phyloP scores from a whole-genome alignment of 1,140 invertebrate genomes.

The Coelopa frigida region DNA sequence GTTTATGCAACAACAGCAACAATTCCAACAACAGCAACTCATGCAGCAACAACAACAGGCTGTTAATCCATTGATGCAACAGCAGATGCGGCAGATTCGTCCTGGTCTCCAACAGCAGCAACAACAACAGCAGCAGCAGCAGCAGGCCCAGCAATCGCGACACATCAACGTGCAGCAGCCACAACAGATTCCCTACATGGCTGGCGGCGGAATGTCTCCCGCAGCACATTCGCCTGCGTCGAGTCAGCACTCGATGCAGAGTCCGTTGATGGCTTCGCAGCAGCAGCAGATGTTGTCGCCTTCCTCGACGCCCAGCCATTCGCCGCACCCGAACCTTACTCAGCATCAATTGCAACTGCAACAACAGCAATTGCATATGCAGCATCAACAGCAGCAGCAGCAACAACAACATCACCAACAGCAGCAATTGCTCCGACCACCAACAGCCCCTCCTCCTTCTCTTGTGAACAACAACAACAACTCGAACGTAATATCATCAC shows the following conservation, averaged over 20 bases:
- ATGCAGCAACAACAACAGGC: slow-evolving; percentile 16
- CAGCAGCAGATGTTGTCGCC: slow-evolving; percentile 37
- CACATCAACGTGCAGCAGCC: slow-evolving; percentile 43
- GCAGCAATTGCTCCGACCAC: slow-evolving; percentile 34
- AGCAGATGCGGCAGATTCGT: slow-evolving; percentile 15
- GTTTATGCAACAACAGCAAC: slow-evolving; percentile 28
- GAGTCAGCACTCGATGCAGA: slow-evolving; percentile 42
- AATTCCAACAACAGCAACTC: slow-evolving; percentile 22
- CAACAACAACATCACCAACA: slow-evolving; percentile 20
- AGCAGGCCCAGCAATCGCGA: slow-evolving; percentile 22
- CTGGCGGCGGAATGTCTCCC: slow-evolving; percentile 33
- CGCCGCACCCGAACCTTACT: slow-evolving; percentile 21
- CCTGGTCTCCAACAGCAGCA: too few relatives aligned
- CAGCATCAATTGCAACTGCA: slow-evolving; percentile 21
- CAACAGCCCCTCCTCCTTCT: slow-evolving; percentile 3
- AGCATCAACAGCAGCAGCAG: slow-evolving; percentile 13
- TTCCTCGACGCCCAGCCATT: slow-evolving; percentile 32
- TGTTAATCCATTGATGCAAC: slow-evolving; percentile 13
- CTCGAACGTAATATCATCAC: too few relatives aligned
- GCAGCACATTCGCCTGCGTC: slow-evolving; percentile 42
- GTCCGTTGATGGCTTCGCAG: slow-evolving; percentile 34
- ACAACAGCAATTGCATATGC: slow-evolving; percentile 15
- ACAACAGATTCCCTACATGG: slow-evolving; percentile 28
- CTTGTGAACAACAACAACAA: too few relatives aligned
- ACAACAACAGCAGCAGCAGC: slow-evolving; percentile 25